Conservation (phyloP, 35 echinoderm and acorn worm genomes). For the Anneissia japonica region DNA sequence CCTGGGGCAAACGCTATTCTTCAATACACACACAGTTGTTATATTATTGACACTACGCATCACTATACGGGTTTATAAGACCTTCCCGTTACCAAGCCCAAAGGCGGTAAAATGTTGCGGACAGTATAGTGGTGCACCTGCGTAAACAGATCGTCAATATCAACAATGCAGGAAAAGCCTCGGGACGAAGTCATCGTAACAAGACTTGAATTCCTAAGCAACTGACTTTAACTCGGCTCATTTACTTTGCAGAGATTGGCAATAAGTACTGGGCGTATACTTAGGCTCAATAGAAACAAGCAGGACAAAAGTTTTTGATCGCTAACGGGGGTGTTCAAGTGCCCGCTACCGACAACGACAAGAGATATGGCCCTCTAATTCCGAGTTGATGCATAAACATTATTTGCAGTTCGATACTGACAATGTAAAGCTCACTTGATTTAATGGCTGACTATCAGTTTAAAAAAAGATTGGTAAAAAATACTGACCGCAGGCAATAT, state of each 20-base stretch:
- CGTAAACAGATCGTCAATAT: neutral
- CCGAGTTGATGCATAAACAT: neutral
- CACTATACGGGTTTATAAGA: neutral
- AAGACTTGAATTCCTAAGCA: neutral
- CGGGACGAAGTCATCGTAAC: neutral
- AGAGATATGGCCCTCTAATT: neutral
- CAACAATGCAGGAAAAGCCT: neutral
- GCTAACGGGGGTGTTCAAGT: neutral
- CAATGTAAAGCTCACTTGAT: neutral
- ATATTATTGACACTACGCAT: neutral
- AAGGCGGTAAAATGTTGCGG: neutral
- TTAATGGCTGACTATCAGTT: too few species aligned
- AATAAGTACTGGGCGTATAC: neutral
- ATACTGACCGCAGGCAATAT: too few species aligned
- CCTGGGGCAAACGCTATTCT: neutral
- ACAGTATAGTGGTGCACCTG: neutral
- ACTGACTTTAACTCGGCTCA: neutral
- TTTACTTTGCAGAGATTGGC: neutral
- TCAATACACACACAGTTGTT: neutral
- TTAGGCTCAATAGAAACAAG: neutral
- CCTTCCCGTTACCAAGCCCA: neutral
- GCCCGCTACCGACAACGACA: neutral
- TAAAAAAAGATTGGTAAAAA: too few species aligned
- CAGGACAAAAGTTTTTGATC: neutral
- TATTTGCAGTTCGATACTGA: neutral